Base-by-base conservation (phyloP, 2,888 invertebrate genomes). In the Eristalinus sepulchralis region DNA sequence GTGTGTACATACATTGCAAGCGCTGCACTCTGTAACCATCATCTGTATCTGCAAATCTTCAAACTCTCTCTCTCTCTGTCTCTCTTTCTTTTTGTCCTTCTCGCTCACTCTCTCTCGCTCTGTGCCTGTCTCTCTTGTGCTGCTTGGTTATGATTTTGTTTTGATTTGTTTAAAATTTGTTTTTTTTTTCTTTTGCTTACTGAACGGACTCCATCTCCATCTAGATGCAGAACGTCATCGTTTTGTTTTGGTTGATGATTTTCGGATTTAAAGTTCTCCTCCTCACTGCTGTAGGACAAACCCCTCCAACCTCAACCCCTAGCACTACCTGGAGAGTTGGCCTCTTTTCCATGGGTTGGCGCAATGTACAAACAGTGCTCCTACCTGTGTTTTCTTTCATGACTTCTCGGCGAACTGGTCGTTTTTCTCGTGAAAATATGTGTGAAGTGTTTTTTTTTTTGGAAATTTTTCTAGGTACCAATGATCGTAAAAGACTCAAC, bases 361-460 rank as follows among this genome's bases (percentile, higher is more conserved):
- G 59, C 6, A 24, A 71, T 6, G 22, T 27, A 70, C 68, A 68
- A 55, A 55, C 62, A 55, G 24, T 24, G 55, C 70, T 59, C 55
- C 63, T 66, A 77, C 77, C 77, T 77, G 77, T 36, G 77, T 68
- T 77, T 62, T 77, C 20, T 27, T 75, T 13, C 27, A 64, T 9
- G 13, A 17, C 36, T 68, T 17, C 47, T 5, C 6, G 53, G 53
- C 31, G 31, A 59, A 60, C n/a, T 59, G 59, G 47, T n/a, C n/a
- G 34, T 71, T 71, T 39, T 59, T 47, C 27, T 60, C n/a, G 20
- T 34, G 17, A 34, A 70, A 59, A 60, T 8, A 8, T 47, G 13
- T 39, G 47, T 47, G 47, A 8, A 47, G 17, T 47, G 27, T 31
- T 27, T 55, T 31, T 17, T 27, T 27, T 27, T 27, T 27, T 2